Evolutionary conservation across 2,113 vertebrate genomes (phyloP).

Genomic region (Cebus imitator): DNA sequence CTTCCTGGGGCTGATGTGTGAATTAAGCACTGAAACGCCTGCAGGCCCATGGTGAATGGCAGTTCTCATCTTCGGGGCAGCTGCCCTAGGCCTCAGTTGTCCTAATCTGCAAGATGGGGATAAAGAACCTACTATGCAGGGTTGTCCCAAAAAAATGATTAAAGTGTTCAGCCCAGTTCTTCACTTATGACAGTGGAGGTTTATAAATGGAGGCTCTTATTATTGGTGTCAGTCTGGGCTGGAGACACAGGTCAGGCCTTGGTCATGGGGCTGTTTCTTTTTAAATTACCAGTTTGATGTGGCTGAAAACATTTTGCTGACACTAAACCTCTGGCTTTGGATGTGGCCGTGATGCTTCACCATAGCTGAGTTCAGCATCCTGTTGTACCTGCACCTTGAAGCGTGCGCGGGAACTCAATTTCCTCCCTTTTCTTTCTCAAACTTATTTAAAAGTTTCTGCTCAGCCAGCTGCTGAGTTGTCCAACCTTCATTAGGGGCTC

Average conservation of each 20-base stretch:
- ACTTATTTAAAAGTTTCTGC: not conserved
- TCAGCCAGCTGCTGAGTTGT: not conserved
- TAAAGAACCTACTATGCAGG: not conserved
- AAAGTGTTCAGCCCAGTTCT: not conserved
- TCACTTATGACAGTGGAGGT: accelerated
- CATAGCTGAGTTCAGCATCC: not conserved
- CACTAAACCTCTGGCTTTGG: not conserved
- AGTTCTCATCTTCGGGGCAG: accelerated
- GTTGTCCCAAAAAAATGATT: not conserved
- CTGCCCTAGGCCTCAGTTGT: accelerated
- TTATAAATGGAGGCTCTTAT: not conserved
- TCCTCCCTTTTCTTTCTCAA: not conserved
- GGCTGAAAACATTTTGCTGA: not conserved
- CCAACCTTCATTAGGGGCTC: not conserved
- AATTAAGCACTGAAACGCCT: not conserved
- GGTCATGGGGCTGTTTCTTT: not conserved
- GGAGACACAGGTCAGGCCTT: not conserved
- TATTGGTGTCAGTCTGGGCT: not conserved
- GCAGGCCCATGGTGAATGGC: not conserved
- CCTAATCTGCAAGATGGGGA: not conserved
- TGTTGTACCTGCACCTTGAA: not conserved
- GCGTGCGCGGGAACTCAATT: not conserved
- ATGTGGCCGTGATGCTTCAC: not conserved
- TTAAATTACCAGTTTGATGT: not conserved
- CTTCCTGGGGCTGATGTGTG: accelerated